Evolutionary conservation across 1,140 invertebrate species (phyloP).

Genomic region (Choristoneura fumiferana): DNA sequence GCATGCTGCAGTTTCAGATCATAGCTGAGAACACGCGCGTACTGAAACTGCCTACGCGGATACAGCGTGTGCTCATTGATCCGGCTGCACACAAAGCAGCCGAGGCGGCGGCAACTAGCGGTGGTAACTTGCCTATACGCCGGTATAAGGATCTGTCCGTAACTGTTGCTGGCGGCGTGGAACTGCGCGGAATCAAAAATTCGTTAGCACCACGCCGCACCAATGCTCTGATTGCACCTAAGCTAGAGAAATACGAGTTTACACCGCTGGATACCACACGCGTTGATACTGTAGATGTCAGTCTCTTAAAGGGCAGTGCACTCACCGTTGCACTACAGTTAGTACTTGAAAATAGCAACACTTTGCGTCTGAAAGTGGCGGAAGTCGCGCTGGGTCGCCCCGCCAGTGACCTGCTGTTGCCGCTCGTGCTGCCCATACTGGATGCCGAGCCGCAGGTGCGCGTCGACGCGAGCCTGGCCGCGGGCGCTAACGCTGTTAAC

Average conservation of each 20-base stretch:
- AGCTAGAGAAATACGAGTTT: conserved; percentile 91
- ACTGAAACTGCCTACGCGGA: conserved; percentile 91
- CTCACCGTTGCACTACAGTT: conserved; percentile 84
- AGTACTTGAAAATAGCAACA: conserved; percentile 87
- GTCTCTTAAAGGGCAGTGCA: conserved; percentile 81
- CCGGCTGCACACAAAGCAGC: conserved; percentile 82
- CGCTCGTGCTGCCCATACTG: conserved; percentile 78
- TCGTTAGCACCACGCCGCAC: conserved; percentile 91
- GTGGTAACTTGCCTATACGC: conserved; percentile 81
- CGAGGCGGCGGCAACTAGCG: too few relatives aligned
- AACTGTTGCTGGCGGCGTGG: conserved; percentile 91
- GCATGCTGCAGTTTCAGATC: conserved; percentile 95
- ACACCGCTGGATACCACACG: conserved; percentile 85
- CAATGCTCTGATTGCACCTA: conserved; percentile 86
- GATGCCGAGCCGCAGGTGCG: conserved; percentile 83
- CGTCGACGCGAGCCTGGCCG: conserved; percentile 80
- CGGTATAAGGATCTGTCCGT: conserved; percentile 88
- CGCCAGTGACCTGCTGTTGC: conserved; percentile 81
- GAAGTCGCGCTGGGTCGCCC: conserved; percentile 84
- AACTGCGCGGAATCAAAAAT: conserved; percentile 93
- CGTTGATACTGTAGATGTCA: conserved; percentile 79
- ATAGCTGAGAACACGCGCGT: conserved; percentile 86
- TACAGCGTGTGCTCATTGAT: conserved; percentile 90
- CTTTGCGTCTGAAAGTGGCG: conserved; percentile 85
- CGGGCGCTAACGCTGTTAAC: conserved; percentile 63